Base-by-base conservation (phyloP, 2,113 vertebrate genomes). In the Nycticorax nycticorax region DNA sequence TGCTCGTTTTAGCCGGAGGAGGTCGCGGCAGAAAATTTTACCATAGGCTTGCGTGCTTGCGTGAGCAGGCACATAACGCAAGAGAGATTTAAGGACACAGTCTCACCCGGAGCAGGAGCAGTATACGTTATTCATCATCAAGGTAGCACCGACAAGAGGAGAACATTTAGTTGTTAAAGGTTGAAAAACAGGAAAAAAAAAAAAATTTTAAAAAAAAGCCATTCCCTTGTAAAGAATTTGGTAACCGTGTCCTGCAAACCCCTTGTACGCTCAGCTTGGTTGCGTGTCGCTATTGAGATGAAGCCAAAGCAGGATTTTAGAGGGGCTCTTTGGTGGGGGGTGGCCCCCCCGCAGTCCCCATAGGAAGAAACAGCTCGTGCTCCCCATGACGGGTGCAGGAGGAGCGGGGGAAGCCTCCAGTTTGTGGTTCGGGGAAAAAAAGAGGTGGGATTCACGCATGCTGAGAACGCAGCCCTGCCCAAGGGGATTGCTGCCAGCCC, bases 41-140 rank as follows among this genome's bases (percentile, higher is more conserved):
- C 8, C 10, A 84, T 27, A 39, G 67, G 39, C 37, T 90, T 73
- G 55, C 79, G 80, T 55, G 55, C 50, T 22, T 83, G 32, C 14
- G 22, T 56, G 71, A 69, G 83, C 86, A 55, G 57, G n/a, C 74
- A 85, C 57, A 72, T 52, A 77, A 83, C 10, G 60, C 85, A 87
- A 50, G n/a, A n/a, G 82, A 86, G 88, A 41, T 85, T 94, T 60
- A 76, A 92, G 85, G 66, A 47, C 2, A 27, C 75, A 47, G 77
- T 22, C 74, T 41, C 76, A 84, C 86, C 64, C 67, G 27, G 84
- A 88, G 85, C 74, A 67, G 62, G 47, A 93, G 62, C 55, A 23
- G 39, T 2, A 73, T 86, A 77, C 80, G 86, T 96, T 95, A 93
- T 92, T 92, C 93, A 92, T 91, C 94, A 67, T 27, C 47, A 59